Evolutionary conservation across 2,113 vertebrate genomes (phyloP).

Genomic region (Catharus fuscescens): DNA sequence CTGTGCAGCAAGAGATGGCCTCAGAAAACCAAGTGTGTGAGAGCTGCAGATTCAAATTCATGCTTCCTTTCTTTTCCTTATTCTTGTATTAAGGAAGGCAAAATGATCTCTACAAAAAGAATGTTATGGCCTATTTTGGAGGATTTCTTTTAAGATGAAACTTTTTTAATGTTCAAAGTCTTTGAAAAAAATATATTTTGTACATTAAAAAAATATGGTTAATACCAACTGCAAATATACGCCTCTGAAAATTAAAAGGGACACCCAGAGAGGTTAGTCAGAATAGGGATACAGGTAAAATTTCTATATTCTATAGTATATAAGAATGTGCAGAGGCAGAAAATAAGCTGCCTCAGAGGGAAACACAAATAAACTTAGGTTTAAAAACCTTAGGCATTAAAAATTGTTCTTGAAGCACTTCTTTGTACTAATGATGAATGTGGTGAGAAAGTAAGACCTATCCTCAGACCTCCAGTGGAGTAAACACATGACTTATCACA

Average conservation of each 20-base stretch:
- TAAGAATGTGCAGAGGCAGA: background rate
- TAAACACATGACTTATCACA: background rate
- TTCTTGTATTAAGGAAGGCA: background rate
- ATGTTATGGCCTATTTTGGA: rapidly evolving
- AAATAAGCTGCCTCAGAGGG: background rate
- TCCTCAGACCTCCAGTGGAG: background rate
- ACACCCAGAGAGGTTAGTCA: background rate
- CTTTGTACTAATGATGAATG: background rate
- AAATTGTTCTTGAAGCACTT: background rate
- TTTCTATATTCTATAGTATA: background rate
- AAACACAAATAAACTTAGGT: background rate
- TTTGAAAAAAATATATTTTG: background rate
- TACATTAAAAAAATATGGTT: background rate
- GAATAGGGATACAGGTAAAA: background rate
- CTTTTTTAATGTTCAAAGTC: background rate
- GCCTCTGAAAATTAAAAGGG: background rate
- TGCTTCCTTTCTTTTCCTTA: background rate
- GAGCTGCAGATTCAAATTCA: background rate
- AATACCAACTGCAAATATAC: background rate
- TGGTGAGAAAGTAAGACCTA: background rate
- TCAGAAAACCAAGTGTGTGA: background rate
- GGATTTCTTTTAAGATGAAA: background rate
- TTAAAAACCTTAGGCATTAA: background rate
- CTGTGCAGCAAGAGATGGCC: background rate
- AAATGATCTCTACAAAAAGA: background rate